Base-by-base conservation (phyloP, 2,797 vertebrate species). In the Sebastes matsubarae region DNA sequence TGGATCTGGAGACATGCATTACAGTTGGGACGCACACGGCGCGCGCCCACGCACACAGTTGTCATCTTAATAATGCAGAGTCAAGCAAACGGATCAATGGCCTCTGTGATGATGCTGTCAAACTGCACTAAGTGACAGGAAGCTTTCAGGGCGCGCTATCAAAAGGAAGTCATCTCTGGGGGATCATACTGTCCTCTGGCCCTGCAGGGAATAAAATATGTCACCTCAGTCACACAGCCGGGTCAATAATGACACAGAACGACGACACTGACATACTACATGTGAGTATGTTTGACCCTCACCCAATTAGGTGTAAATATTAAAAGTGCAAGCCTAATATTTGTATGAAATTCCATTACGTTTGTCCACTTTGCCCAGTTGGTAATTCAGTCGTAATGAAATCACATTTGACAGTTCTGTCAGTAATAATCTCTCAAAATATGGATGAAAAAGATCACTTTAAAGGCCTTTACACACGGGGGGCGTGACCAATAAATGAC, bases 61-160 rank as follows among this genome's bases (percentile, higher is more conserved):
- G 95, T 95, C 96, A 96, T 96, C 96, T 96, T 95, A 96, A 96
- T 96, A 96, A 96, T 94, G 96, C 95, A 95, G 92, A 94, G 92
- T 89, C 88, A 88, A 88, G 92, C 93, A 93, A 93, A 93, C 94
- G 92, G 95, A 97, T 97, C 96, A 93, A 95, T 96, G 92, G 87
- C 73, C 77, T 87, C 91, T 81, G 58, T 83, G 90, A 95, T 93
- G 95, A 88, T 85, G 83, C 94, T 81, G 92, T 94, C 95, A 96
- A 90, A 90, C 64, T 24, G 81, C 89, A 89, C 89, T 91, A 93
- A 94, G 87, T 94, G 95, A 96, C 95, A 86, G 85, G 94, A 90
- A 94, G 94, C 93, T 95, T 94, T 94, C 93, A 94, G 95, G 94
- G 90, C 85, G 86, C 86, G 54, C 89, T 90, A 93, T 95, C 92